Evolutionary conservation across 1,140 invertebrate genomes (phyloP).

Genomic region (Dinothrombium tinctorium): DNA sequence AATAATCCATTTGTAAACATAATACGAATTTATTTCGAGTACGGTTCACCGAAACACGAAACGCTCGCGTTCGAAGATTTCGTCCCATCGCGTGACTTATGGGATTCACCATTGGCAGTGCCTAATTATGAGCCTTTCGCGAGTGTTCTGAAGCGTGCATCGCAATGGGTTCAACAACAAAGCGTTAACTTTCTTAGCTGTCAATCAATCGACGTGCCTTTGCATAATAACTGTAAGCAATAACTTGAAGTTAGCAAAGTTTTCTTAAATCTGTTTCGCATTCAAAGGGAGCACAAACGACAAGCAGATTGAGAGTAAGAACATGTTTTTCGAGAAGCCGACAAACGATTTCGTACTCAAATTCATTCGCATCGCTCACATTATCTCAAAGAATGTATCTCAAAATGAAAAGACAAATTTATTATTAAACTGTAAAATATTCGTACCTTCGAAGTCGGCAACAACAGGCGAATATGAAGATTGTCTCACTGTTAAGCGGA

Average conservation of each 20-base stretch:
- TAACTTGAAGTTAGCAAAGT: not conserved
- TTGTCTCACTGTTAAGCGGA: not conserved
- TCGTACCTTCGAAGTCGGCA: not conserved
- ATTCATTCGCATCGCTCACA: not conserved
- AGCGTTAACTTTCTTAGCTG: not conserved
- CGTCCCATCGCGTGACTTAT: conserved; percentile 1
- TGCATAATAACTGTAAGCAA: not conserved
- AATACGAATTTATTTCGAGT: conserved; percentile 6
- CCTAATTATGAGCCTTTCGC: conserved; percentile 6
- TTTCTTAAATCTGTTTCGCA: not conserved
- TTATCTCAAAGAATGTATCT: not conserved
- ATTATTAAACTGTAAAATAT: not conserved
- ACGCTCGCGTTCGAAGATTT: conserved; percentile 5
- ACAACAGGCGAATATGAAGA: not conserved
- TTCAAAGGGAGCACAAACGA: not conserved
- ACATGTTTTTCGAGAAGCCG: not conserved
- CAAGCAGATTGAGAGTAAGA: not conserved
- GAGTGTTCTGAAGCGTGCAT: not conserved
- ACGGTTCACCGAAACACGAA: not conserved
- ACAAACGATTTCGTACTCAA: not conserved
- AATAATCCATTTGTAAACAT: not conserved
- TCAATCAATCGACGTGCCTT: not conserved
- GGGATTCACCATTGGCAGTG: conserved; percentile 7
- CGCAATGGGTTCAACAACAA: not conserved
- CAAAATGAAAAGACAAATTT: not conserved